These are phyloP conservation scores for Neolamprologus cancellatus DNA, from an alignment of 2,113 vertebrate species.

Conservation along the genomic window DNA sequence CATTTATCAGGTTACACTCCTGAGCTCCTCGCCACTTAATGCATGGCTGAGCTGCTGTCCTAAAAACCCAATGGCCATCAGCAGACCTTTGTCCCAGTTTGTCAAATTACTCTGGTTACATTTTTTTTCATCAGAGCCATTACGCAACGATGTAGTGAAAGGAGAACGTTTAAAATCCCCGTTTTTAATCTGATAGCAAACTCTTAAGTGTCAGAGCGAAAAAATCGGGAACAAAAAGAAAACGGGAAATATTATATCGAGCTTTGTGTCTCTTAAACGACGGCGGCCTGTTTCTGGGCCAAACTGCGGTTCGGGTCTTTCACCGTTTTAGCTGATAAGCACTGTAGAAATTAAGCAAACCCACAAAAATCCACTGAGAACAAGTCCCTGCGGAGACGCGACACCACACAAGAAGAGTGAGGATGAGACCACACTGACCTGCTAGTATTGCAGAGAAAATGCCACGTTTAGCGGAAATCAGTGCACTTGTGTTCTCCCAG, in stretches of 20 bases:
- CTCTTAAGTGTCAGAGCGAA: neutral
- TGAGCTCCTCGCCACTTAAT: slow-evolving; percentile 46
- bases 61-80: slow-evolving; percentile 50
- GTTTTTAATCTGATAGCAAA: neutral
- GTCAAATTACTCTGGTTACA: slow-evolving; percentile 31
- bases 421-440: slow-evolving; percentile 4
- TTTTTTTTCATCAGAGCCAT: slow-evolving; percentile 15
- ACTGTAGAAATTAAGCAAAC: slow-evolving; percentile 18
- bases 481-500: neutral
- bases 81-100: slow-evolving; percentile 47
- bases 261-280: neutral
- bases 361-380: slow-evolving; percentile 3
- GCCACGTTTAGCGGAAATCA: neutral
- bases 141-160: slow-evolving; percentile 9
- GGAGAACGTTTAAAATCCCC: neutral
- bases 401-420: neutral
- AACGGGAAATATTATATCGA: neutral
- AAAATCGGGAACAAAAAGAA: neutral
- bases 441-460: neutral
- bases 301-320: neutral
- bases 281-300: neutral
- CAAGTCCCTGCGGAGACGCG: neutral
- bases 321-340: slow-evolving; percentile 8
- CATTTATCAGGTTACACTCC: slow-evolving; percentile 66
- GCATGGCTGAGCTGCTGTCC: slow-evolving; percentile 38